Base-by-base conservation (phyloP, 2,797 vertebrate species). In the Sternarchorhynchus goeldii region DNA sequence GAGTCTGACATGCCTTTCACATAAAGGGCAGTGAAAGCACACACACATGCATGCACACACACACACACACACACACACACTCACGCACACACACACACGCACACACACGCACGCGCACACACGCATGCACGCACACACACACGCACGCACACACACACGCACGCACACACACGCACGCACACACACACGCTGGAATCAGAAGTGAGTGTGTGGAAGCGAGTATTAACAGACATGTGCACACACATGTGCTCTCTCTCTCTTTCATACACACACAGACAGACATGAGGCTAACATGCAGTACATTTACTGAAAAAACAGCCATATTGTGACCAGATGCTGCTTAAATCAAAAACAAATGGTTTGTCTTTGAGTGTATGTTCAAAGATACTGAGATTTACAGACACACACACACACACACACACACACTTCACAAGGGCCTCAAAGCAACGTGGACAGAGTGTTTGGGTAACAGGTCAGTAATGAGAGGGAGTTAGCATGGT, bases 301-400 rank as follows among this genome's bases (percentile, higher is more conserved):
- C 73, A 79, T 65, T 58, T 36, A 78, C 71, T 68, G 34, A 73
- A 73, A 64, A 81, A 76, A 68, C 80, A 87, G 36, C 56, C 70
- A 84, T 86, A 90, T 91, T 90, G 86, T 79, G 77, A 88, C 89
- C 91, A 91, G 90, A 92, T 91, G 91, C 86, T 64, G 81, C 63
- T 81, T 67, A 89, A 93, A 93, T 91, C 84, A 87, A 88, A 92
- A 91, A 90, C 92, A 92, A 86, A 91, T 92, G 90, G 85, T 82
- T 32, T 69, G 69, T 83, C 76, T 85, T 89, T 86, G 83, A 66
- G 80, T 85, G 74, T 82, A 62, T 59, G 81, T 82, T 82, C 84
- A 88, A 85, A 86, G 82, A 76, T 83, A 81, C 58, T 62, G 83
- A 77, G 73, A 85, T 69, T 20, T 25, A 64, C n/a, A 60, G 53